Evolutionary conservation across 2,888 invertebrate species (phyloP).

Genomic region (Tineola bisselliella): DNA sequence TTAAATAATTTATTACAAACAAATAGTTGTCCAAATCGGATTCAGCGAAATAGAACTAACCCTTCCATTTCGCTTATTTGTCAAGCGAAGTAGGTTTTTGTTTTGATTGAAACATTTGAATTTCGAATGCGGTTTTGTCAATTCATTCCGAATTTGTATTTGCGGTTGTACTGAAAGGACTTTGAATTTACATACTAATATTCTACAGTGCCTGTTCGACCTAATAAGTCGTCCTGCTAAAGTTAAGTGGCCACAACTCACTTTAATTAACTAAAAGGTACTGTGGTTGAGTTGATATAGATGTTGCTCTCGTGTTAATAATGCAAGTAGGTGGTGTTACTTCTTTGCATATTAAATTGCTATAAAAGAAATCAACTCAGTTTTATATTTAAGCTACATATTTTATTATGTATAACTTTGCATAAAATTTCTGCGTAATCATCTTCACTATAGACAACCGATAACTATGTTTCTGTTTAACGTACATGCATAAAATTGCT

Average conservation of each 20-base stretch:
- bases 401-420: no score
- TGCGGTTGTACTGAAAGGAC: neutral
- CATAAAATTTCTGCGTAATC: no score
- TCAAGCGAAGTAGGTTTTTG: constrained; percentile 3
- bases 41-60: neutral
- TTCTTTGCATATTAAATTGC: no score
- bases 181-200: neutral
- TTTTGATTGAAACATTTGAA: constrained; percentile 8
- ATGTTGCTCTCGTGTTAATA: no score
- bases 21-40: neutral
- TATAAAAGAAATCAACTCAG: no score
- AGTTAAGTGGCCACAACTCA: neutral
- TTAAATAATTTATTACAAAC: no score
- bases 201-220: neutral
- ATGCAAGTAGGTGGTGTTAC: no score
- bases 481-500: no score
- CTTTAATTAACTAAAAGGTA: neutral
- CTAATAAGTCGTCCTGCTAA: neutral
- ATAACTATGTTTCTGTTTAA: no score
- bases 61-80: constrained; percentile 1
- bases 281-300: no score
- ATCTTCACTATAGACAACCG: no score
- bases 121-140: constrained; percentile 6
- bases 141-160: neutral
- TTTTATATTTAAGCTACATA: no score